Evolutionary conservation across 2,113 vertebrate genomes (phyloP), one percentile per base, ranked within the genome.

Genomic region (Odocoileus virginianus): DNA sequence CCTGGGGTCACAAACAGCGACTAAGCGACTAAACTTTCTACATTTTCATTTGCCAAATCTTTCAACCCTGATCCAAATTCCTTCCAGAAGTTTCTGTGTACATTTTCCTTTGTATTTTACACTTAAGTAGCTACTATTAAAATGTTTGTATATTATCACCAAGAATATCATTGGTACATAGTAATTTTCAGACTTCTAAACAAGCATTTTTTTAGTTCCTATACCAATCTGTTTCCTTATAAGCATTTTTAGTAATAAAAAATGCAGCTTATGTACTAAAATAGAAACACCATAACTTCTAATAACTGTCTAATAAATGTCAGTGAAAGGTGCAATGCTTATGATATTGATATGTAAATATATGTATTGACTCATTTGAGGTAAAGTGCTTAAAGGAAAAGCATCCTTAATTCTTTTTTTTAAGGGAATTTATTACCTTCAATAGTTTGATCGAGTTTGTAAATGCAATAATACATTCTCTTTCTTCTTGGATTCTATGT

Each of bases 21-120:
- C 19, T 71, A 19, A 71, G 19, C 0, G 5, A 12, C n/a, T 71
- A 23, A 71, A 71, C 67, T 71, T 71, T 40, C 23, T 91, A 12
- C 45, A 33, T 58, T 94, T 95, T 96, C 85, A 61, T 83, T 97
- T 97, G 40, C 17, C 47, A 91, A 78, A 76, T 64, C 33, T 64
- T n/a, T 30, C 45, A 91, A 55, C 54, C 79, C 23, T 94, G 81
- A 94, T 6, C 64, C 25, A 89, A 61, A 54, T 82, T 23, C 23
- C 94, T 97, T 95, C 83, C 97, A 96, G 97, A 94, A 97, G 76
- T 96, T 98, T 87, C 92, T 96, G 17, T 47, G 74, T 97, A 91
- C n/a, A 79, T 98, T 97, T 98, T 98, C 83, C 88, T 98, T 98
- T 97, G 36, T 95, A 88, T 27, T 97, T 98, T 92, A 79, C 57